Evolutionary conservation across 1,140 invertebrate genomes (phyloP), one percentile per base, ranked within the genome.

Genomic region (Procambarus virginalis): DNA sequence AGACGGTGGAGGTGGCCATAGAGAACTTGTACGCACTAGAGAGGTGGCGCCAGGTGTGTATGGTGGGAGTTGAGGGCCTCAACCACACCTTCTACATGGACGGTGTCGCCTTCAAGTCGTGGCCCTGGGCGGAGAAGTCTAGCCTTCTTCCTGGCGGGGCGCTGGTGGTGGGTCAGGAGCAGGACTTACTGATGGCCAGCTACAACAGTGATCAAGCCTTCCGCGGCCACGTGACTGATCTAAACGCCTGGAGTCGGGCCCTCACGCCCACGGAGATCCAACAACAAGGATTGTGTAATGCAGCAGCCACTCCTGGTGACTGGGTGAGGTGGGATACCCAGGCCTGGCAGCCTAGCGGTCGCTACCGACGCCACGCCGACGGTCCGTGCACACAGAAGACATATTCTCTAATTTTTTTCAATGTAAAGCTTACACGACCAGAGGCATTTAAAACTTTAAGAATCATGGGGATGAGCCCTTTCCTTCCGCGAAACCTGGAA

Each of bases 21-120:
- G 86, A 58, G 46, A 34, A 77, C 46, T 58, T 89, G 8, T 89
- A 82, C 20, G 79, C 48, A 34, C 51, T 89, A 22, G 70, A 60
- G 8, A 20, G n/a, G 2, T 89, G 86, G 86, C 64, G 70, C 2
- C 64, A 49, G 3, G 80, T 55, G 68, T 89, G 86, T 58, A 8
- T 76, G 5, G 80, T 82, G 20, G 80, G 78, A 0, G 46, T 34
- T 0, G 68, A 17, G 34, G 68, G 78, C 17, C 68, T 75, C 20
- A 76, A 89, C 78, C 79, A 89, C 70, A 89, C 79, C 49, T 58
- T 89, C 78, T 89, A 89, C 55, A 45, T 89, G 70, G 78, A 89
- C 45, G 86, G 86, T 34, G 64, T 20, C 17, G 20, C 49, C 49
- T 55, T 89, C 12, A 55, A 45, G 9, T 76, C 79, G 0, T 89